Percentiles rank a stretch among this genome's conserved stretches.
These are phyloP conservation scores for Prunella fulvescens DNA, from an alignment of 2,113 vertebrate species.

Conservation along the genomic window DNA sequence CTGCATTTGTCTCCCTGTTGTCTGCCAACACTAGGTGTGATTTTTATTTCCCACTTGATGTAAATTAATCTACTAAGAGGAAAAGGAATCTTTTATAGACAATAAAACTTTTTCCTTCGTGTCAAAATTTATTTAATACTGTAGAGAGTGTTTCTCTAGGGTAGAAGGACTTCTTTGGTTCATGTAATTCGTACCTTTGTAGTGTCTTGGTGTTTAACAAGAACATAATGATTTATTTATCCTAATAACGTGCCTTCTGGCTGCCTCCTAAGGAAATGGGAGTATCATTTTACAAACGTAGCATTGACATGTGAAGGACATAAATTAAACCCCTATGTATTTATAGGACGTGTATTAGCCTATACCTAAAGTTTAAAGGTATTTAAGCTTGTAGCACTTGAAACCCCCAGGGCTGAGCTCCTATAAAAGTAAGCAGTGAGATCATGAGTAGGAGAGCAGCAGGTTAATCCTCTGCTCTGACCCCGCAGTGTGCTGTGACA, in stretches of 20 bases:
- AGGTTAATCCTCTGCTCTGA: neutral
- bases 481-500: neutral
- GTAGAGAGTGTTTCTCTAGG: neutral
- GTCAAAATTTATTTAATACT: neutral
- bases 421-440: neutral
- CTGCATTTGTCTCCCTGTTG: neutral
- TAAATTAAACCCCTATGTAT: neutral
- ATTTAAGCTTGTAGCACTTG: neutral
- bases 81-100: neutral
- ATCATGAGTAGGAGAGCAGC: neutral
- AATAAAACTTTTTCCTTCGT: neutral
- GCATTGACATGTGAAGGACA: neutral
- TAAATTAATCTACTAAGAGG: neutral
- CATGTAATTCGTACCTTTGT: rapidly evolving
- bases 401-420: neutral
- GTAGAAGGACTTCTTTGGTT: neutral
- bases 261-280: neutral
- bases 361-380: neutral
- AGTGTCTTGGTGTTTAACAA: neutral
- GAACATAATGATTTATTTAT: neutral
- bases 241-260: neutral
- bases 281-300: neutral
- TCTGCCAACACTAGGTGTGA: neutral
- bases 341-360: neutral
- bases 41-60: neutral